Evolutionary conservation across 2,113 vertebrate species (phyloP).

Genomic region (Sus scrofa): T2T-Sscrofa CM000825.6:43882501-43883000

Average conservation of each 20-base stretch:
- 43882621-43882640: constrained; percentile 47
- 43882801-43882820: not conserved
- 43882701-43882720: not conserved
- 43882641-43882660: not conserved
- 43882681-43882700: not conserved
- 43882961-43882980: not conserved
- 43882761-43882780: not conserved
- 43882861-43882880: not conserved
- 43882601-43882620: constrained; percentile 52
- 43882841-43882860: fast-evolving
- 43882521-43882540: constrained; percentile 37
- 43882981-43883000: not conserved
- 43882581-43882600: constrained; percentile 57
- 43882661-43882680: not conserved
- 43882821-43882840: not conserved
- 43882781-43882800: not conserved
- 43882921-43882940: not conserved
- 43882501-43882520: not conserved
- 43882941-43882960: not conserved
- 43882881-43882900: not conserved
- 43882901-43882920: not conserved
- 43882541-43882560: not conserved
- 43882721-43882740: not conserved
- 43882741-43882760: not conserved
- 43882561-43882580: constrained; percentile 72